These are phyloP conservation scores for Agelastica alni DNA, from an alignment of 2,888 invertebrate species.

Conservation along the genomic window DNA sequence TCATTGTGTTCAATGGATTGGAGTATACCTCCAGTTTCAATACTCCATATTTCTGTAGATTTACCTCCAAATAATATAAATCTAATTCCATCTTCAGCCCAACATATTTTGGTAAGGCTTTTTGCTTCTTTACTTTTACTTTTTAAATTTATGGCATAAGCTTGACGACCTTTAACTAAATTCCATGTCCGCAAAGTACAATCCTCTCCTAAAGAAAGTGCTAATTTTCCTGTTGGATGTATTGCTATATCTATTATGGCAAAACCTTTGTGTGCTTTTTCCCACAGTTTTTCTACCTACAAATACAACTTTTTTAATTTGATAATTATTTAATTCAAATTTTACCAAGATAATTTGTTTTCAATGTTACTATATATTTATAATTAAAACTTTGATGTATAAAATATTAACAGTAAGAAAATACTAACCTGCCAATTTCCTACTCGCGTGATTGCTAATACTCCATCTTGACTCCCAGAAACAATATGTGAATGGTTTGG, in stretches of 20 bases:
- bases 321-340: no score
- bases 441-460: constrained; percentile 77
- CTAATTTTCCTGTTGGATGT: constrained; percentile 88
- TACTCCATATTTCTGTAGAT: constrained; percentile 78
- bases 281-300: constrained; percentile 74
- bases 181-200: constrained; percentile 90
- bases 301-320: no score
- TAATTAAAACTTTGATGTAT: neutral
- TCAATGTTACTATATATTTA: no score
- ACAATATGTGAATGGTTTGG: constrained; percentile 78
- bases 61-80: constrained; percentile 77
- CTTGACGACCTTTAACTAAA: constrained; percentile 86
- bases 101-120: constrained; percentile 55
- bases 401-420: neutral
- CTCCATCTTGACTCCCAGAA: constrained; percentile 84
- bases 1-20: constrained; percentile 69
- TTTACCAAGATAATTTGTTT: no score
- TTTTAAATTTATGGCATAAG: constrained; percentile 85
- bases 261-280: constrained; percentile 79
- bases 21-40: constrained; percentile 75
- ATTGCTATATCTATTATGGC: constrained; percentile 76
- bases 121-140: constrained; percentile 63
- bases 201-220: constrained; percentile 84
- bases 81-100: constrained; percentile 77
- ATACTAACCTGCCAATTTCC: constrained; percentile 74